A percentile compares a stretch with the other conserved stretches of the same genome.
phyloP scores from a whole-genome alignment of 2,888 invertebrate species.

The Griposia aprilina region DNA sequence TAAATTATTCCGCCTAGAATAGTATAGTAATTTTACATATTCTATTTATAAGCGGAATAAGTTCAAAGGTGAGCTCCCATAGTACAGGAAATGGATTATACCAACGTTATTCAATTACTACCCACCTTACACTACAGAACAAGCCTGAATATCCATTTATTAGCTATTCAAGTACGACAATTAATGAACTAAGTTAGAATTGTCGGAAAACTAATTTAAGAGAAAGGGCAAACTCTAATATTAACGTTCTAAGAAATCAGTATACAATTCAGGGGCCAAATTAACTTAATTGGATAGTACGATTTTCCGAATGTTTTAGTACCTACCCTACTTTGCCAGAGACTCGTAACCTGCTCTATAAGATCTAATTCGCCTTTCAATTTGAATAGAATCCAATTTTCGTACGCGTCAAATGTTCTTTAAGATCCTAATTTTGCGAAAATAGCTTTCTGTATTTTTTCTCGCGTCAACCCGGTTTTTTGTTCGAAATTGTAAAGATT shows the following conservation, averaged over 20 bases:
- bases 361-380: constrained; percentile 83
- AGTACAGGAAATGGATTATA: constrained; percentile 3
- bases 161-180: constrained; percentile 54
- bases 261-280: constrained; percentile 64
- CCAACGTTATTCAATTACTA: constrained; percentile 33
- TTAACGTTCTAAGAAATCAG: constrained; percentile 65
- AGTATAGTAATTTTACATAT: not conserved
- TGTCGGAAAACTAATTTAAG: constrained; percentile 58
- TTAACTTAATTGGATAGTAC: constrained; percentile 67
- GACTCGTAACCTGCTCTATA: constrained; percentile 68
- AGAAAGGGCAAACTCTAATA: constrained; percentile 60
- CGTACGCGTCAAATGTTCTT: constrained; percentile 84
- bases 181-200: constrained; percentile 59
- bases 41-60: not conserved
- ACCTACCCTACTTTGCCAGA: constrained; percentile 34
- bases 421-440: constrained; percentile 83
- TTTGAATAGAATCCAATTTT: constrained; percentile 84
- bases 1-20: not conserved
- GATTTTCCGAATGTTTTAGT: constrained; percentile 64
- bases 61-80: not conserved
- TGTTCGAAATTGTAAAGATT: constrained; percentile 42
- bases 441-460: constrained; percentile 75
- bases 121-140: constrained; percentile 17
- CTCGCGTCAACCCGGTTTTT: constrained; percentile 67
- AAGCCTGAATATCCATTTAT: constrained; percentile 45